Evolutionary conservation across 2,797 vertebrate species (phyloP), one percentile per base, ranked within the genome.

Genomic region (Astyanax mexicanus): DNA sequence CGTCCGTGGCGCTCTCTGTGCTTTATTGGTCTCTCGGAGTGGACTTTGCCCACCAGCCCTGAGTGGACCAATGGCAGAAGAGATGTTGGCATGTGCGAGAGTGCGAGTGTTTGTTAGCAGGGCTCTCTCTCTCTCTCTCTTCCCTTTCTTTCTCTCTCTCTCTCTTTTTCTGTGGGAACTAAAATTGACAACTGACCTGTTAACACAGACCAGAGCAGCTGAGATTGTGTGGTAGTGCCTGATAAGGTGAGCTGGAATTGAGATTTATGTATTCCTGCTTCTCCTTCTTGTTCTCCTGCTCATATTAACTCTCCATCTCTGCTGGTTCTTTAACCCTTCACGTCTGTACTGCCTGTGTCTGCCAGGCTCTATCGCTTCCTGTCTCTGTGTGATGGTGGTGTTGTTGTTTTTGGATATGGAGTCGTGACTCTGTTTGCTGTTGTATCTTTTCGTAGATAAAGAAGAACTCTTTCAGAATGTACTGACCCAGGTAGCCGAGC

Each of bases 391-490:
- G 29, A 32, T 32, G 32, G 5, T 19, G 8, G 62, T 45, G 1
- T 52, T 55, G n/a, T n/a, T n/a, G n/a, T n/a, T 15, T 12, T 67
- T 45, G 72, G 11, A 47, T 21, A 25, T 25, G 9, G 3, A n/a
- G 49, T n/a, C n/a, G n/a, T 71, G 51, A 65, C 42, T 17, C 77
- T 58, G n/a, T 55, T 29, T 32, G 21, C 65, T 57, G 55, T 66
- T 67, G 23, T 80, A 47, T 66, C 82, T 61, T 81, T 75, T 84
- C 84, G 23, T 83, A 98, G 97, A 97, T 85, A 96, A 95, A 92
- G 96, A 98, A 88, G 96, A 97, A 82, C 85, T 97, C 45, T 94
- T 96, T 85, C 95, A 97, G 90, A 96, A 93, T 81, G 91, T 95
- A 80, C 69, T 98, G 91, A 92, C 92, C 13, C 95, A 97, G 84